Evolutionary conservation across 2,888 invertebrate species (phyloP).

Genomic region (Carpatolechia fugitivella): DNA sequence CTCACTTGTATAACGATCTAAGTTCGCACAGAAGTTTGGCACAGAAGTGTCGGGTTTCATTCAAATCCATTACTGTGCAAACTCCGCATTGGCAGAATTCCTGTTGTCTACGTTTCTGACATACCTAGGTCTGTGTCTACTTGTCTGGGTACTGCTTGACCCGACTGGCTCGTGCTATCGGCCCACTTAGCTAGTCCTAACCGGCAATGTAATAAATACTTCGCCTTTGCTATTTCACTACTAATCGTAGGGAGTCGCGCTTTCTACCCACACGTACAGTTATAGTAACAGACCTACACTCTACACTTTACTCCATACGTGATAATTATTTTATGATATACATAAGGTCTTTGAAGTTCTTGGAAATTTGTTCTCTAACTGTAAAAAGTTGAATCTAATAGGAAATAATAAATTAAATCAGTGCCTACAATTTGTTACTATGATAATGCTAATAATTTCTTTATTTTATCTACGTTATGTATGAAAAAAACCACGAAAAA

Average conservation of each 20-base stretch:
- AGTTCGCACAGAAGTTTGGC: not conserved
- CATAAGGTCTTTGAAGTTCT: not conserved
- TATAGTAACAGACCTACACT: conserved; percentile 33
- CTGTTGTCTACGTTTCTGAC: not conserved
- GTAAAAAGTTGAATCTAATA: not conserved
- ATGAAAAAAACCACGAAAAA: too few relatives aligned
- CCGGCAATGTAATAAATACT: not conserved
- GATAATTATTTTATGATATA: conserved; percentile 14
- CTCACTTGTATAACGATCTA: not conserved
- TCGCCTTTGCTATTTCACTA: not conserved
- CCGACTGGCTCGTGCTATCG: not conserved
- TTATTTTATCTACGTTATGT: too few relatives aligned
- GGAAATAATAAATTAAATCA: too few relatives aligned
- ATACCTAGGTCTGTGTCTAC: not conserved
- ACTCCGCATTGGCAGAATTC: not conserved
- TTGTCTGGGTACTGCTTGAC: not conserved
- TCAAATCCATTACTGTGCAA: too few relatives aligned
- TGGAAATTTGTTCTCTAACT: not conserved
- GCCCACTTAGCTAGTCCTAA: conserved; percentile 6
- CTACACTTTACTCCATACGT: conserved; percentile 30
- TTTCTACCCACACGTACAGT: conserved; percentile 46
- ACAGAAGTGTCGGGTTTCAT: too few relatives aligned
- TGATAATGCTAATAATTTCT: too few relatives aligned
- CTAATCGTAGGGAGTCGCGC: conserved; percentile 38
- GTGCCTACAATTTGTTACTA: too few relatives aligned